phyloP scores from a whole-genome alignment of 2,113 vertebrate genomes.

The Phocoena sinus region DNA sequence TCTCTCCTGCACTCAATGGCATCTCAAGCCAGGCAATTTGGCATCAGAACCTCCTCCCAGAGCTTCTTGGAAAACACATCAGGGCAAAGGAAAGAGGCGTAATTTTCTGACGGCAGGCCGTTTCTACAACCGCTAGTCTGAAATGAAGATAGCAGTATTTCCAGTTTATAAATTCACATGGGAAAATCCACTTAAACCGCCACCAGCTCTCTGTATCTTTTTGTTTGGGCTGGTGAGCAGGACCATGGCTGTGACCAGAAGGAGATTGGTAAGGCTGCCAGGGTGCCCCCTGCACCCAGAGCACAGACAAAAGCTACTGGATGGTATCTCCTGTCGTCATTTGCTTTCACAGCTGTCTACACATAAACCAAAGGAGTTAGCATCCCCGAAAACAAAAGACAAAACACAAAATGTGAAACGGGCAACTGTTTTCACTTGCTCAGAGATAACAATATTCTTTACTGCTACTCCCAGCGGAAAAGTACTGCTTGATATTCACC shows the following conservation, averaged over 20 bases:
- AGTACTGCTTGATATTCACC: neutral
- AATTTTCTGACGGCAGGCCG: neutral
- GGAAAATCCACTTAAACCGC: neutral
- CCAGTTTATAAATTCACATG: neutral
- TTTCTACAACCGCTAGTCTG: neutral
- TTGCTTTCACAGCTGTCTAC: slow-evolving; percentile 60
- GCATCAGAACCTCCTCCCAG: neutral
- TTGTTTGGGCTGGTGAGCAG: slow-evolving; percentile 50
- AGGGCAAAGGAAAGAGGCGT: neutral
- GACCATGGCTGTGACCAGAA: neutral
- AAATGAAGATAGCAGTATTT: neutral
- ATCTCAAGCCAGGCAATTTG: neutral
- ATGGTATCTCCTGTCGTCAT: neutral
- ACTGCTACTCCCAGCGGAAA: neutral
- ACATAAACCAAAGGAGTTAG: slow-evolving; percentile 29
- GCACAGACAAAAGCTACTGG: slow-evolving; percentile 62
- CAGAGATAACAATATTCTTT: neutral
- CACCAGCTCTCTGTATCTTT: neutral
- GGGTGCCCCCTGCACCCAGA: neutral
- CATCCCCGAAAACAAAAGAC: slow-evolving; percentile 45
- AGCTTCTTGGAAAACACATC: neutral
- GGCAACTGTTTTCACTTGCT: slow-evolving; percentile 2
- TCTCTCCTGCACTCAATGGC: neutral
- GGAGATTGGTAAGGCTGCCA: slow-evolving; percentile 8
- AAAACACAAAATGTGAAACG: neutral